Evolutionary conservation across 1,140 invertebrate species (phyloP).

Genomic region (Halictus rubicundus): DNA sequence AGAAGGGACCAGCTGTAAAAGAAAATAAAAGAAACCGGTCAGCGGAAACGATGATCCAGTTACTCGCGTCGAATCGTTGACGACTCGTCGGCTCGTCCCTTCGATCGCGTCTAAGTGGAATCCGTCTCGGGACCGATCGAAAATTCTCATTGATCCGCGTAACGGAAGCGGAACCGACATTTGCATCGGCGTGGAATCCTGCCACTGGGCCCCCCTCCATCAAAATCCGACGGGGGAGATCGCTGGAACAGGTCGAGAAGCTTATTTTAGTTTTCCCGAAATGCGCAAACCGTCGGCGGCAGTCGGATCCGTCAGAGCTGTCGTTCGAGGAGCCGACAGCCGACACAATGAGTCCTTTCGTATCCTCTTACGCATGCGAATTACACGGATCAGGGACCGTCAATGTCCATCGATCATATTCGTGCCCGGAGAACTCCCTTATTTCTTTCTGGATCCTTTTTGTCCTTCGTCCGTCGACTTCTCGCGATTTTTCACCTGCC

Average conservation of each 20-base stretch:
- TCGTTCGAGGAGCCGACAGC: slow-evolving; percentile 61
- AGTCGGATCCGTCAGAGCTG: slow-evolving; percentile 55
- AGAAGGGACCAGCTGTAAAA: not conserved
- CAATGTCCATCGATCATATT: slow-evolving; percentile 71
- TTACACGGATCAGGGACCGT: slow-evolving; percentile 70
- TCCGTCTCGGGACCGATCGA: not conserved
- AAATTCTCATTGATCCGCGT: slow-evolving; percentile 30
- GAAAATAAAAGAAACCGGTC: slow-evolving; percentile 1
- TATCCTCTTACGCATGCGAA: slow-evolving; percentile 69
- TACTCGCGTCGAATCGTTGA: slow-evolving; percentile 29
- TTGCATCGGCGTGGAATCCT: slow-evolving; percentile 31
- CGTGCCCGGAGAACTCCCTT: not conserved
- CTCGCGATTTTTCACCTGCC: not conserved
- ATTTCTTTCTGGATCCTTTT: not conserved
- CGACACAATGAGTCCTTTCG: slow-evolving; percentile 59
- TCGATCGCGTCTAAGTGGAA: not conserved
- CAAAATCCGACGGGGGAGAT: not conserved
- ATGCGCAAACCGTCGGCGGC: slow-evolving; percentile 50
- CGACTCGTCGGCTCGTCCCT: not conserved
- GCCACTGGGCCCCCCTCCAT: slow-evolving; percentile 8
- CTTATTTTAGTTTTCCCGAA: slow-evolving; percentile 45
- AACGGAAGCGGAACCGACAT: slow-evolving; percentile 63
- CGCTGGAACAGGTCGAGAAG: slow-evolving; percentile 41
- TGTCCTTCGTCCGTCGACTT: not conserved
- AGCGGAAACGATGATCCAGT: slow-evolving; percentile 34